Base-by-base conservation (phyloP, 2,888 invertebrate genomes). In the Lamellibrachia columna region DNA sequence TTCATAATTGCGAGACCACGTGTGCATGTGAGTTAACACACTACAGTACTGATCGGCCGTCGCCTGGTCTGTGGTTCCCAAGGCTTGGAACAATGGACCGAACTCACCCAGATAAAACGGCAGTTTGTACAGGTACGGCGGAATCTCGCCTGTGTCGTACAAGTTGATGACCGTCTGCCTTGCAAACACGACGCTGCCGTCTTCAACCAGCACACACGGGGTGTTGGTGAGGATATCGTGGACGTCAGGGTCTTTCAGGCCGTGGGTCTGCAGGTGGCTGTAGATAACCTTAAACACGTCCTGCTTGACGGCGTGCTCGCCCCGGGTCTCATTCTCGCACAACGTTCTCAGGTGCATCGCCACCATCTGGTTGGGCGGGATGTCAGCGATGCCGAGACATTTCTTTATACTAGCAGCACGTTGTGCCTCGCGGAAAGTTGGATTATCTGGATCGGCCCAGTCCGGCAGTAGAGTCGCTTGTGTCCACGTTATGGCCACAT, bases 61-160 rank as follows among this genome's bases (percentile, higher is more conserved):
- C 3, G 94, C 93, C 7, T 90, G 92, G 52, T 94, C 92, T 2
- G 93, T 92, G 11, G 94, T 94, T 52, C 95, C 95, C 55, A 95
- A 58, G 4, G 7, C 9, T n/a, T 93, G 55, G 91, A 95, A 95
- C 28, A 95, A 92, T 8, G 93, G 90, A n/a, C 92, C 92, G 92
- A 93, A 95, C 75, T 93, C 93, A 8, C 94, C 94, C 92, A 94
- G 94, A 9, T 93, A 90, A 28, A 91, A 2, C 15, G 95, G 95
- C 40, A 94, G 92, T 91, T 93, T 93, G 92, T 93, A 94, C 28
- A 95, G 92, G 93, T 94, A 95, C 0, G 94, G 95, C 28, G 91
- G 92, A n/a, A 95, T 94, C 91, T 94, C 94, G 58, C 95, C 94
- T 0, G 92, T 90, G n/a, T 93, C 93, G 40, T 92, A 92, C 91